These are phyloP conservation scores for Leptothorax acervorum DNA, from an alignment of 2,888 invertebrate species.

Conservation along the genomic window DNA sequence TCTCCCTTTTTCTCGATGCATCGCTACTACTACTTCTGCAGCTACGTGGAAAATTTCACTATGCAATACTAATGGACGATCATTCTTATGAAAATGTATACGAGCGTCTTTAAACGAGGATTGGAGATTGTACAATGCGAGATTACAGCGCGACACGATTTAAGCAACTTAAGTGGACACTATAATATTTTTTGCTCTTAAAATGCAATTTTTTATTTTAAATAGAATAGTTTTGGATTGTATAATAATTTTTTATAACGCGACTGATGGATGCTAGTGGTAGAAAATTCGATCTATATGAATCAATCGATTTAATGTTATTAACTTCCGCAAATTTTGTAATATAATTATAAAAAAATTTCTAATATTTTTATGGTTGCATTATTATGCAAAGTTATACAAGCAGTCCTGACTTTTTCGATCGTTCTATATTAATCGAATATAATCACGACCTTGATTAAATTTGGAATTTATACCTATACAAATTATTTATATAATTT, in stretches of 20 bases:
- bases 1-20: slow-evolving; percentile 25
- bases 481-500: too few relatives aligned
- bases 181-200: background rate
- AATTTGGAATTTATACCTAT: too few relatives aligned
- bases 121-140: background rate
- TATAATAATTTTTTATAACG: background rate
- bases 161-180: background rate
- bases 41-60: slow-evolving; percentile 37
- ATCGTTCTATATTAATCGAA: too few relatives aligned
- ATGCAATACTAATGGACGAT: slow-evolving; percentile 17
- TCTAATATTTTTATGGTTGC: background rate
- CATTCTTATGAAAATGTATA: slow-evolving; percentile 31
- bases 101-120: background rate
- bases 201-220: background rate
- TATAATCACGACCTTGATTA: too few relatives aligned
- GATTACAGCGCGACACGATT: background rate
- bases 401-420: too few relatives aligned
- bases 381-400: background rate
- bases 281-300: background rate
- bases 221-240: background rate
- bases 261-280: background rate
- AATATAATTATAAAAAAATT: background rate
- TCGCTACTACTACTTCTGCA: slow-evolving; percentile 12
- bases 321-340: background rate
- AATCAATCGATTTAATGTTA: background rate